Conservation (phyloP, 2,113 vertebrate species). For the Pseudopodoces humilis region DNA sequence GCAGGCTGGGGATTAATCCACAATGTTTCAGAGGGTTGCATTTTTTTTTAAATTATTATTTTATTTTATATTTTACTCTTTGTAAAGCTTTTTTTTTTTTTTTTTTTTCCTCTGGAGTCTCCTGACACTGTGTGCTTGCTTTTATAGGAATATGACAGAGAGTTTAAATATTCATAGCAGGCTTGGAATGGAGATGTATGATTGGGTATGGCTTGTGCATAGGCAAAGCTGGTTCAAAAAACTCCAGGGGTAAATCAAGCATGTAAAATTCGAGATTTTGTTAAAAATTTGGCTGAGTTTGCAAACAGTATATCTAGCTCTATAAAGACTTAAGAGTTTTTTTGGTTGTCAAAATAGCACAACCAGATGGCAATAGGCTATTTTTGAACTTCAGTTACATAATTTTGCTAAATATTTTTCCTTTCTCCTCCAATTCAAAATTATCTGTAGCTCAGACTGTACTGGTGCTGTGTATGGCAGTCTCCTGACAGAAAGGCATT, state of each 20-base stretch:
- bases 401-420: slow-evolving; percentile 61
- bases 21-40: neutral
- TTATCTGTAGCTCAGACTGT: neutral
- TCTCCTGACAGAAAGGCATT: neutral
- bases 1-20: neutral
- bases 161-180: neutral
- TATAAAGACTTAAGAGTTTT: slow-evolving; percentile 27
- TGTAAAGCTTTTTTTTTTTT: neutral
- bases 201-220: neutral
- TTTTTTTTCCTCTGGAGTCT: neutral
- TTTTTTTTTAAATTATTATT: neutral
- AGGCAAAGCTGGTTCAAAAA: neutral
- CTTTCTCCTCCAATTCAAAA: slow-evolving; percentile 12
- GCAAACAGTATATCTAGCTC: slow-evolving; percentile 55
- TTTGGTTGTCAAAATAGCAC: slow-evolving; percentile 55
- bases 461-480: neutral
- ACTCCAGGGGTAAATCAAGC: slow-evolving; percentile 1
- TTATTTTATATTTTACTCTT: neutral
- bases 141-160: neutral
- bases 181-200: neutral
- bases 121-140: neutral
- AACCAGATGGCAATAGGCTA: slow-evolving; percentile 56
- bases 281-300: slow-evolving; percentile 45
- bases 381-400: slow-evolving; percentile 42
- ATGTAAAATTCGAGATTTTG: neutral